Percentiles rank a stretch among this genome's conserved stretches.
Evolutionary conservation across 2,113 vertebrate genomes (phyloP).

Genomic region (Falco punctatus): DNA sequence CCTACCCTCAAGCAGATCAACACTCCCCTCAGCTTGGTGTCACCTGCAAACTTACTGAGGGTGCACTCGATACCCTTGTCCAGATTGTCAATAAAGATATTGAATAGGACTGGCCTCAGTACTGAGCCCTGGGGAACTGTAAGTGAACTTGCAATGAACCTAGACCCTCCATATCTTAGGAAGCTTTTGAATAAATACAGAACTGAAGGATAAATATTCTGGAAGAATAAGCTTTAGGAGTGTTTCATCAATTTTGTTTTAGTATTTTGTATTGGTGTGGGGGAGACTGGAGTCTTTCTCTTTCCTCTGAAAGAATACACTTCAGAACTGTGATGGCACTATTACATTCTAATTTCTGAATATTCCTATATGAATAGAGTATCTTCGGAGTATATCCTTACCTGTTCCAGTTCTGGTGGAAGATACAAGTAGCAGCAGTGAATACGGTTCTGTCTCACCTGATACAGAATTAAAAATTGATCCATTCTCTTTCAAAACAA

Average conservation of each 20-base stretch:
- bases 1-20: too few relatives aligned
- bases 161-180: neutral
- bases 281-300: neutral
- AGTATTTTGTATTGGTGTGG: neutral
- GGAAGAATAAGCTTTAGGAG: neutral
- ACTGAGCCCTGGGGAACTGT: too few relatives aligned
- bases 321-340: neutral
- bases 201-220: neutral
- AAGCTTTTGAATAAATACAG: neutral
- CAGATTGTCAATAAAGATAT: too few relatives aligned
- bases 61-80: too few relatives aligned
- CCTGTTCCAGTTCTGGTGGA: slow-evolving; percentile 96
- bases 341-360: neutral
- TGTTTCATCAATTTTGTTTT: neutral
- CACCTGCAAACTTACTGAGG: too few relatives aligned
- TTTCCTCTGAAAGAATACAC: neutral
- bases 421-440: slow-evolving; percentile 96
- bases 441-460: slow-evolving; percentile 96
- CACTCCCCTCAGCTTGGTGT: too few relatives aligned
- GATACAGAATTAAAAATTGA: slow-evolving; percentile 94
- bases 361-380: slow-evolving; percentile 77
- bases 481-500: slow-evolving; percentile 93
- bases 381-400: slow-evolving; percentile 94
- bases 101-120: too few relatives aligned
- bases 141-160: neutral